Evolutionary conservation across 2,888 invertebrate species (phyloP), one percentile per base, ranked within the genome.

Genomic region (Zhuqinia jingwanae): DNA sequence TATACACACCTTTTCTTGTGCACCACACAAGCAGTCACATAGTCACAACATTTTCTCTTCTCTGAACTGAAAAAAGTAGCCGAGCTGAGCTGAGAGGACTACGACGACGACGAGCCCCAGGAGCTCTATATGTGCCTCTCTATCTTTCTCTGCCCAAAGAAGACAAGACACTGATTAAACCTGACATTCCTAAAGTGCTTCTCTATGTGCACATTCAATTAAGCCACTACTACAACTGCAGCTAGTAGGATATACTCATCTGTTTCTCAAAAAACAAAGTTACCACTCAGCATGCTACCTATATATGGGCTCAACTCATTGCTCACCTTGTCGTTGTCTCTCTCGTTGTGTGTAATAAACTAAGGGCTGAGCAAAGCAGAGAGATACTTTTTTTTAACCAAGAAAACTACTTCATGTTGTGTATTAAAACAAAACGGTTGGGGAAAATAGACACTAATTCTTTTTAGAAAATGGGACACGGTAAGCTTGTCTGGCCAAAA

Each of bases 141-240:
- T 36, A 11, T 56, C 73, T 76, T 53, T 56, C 56, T 76, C 30
- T 17, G 20, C 17, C 50, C 56, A 56, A 27, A 75, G 50, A 36
- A 82, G 75, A 58, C 81, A 81, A 81, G 70, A 77, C 76, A 83
- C 83, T 83, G 83, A 83, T 83, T 83, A 77, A 83, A 83, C 65
- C 76, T 83, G 83, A 83, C 83, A 77, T 76, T 76, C 65, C 76
- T 83, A 68, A 65, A 83, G 83, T 83, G 83, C 83, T 83, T 83
- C 83, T 77, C 83, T 77, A 50, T 83, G 83, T 83, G 83, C 76
- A 77, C 75, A 83, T 83, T 83, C 83, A 83, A 83, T 83, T 83
- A 83, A 83, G 56, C 65, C 73, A 42, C 65, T 65, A 42, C 65
- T 42, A 42, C 42, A 13, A 65, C 30, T 27, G 15, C 25, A n/a